phyloP scores from a whole-genome alignment of 2,888 invertebrate genomes.

The Megaustenia siamemsis region DNA sequence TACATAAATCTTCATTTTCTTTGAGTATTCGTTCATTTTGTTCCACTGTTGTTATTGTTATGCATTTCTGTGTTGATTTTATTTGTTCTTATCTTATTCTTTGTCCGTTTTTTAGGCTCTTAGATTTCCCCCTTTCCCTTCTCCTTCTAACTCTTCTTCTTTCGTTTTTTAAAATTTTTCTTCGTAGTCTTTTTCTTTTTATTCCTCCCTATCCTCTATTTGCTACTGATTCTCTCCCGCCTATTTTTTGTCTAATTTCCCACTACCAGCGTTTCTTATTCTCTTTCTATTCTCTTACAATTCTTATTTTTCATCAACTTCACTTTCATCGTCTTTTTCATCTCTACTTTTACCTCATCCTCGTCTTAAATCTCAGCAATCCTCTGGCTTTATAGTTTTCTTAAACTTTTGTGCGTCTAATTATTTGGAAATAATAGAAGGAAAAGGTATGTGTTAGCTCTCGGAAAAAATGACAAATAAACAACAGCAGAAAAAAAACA shows the following conservation, averaged over 20 bases:
- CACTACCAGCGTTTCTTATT: not conserved
- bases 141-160: not conserved
- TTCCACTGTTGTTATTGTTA: no score
- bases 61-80: no score
- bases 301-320: not conserved
- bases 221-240: not conserved
- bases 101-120: not conserved
- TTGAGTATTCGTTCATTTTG: no score
- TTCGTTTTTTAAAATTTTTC: not conserved
- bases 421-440: no score
- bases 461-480: no score
- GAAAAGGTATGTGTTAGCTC: no score
- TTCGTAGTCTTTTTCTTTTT: not conserved
- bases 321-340: not conserved
- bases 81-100: not conserved
- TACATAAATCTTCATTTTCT: no score
- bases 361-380: no score
- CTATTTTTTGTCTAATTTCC: not conserved
- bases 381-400: no score
- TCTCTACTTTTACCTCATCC: not conserved
- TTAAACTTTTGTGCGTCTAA: no score
- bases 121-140: not conserved
- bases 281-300: not conserved
- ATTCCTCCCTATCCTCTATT: not conserved
- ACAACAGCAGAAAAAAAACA: no score